These are phyloP conservation scores for Aleiodes sp. DNA, from an alignment of 1,140 invertebrate species.

Conservation along the genomic window DNA sequence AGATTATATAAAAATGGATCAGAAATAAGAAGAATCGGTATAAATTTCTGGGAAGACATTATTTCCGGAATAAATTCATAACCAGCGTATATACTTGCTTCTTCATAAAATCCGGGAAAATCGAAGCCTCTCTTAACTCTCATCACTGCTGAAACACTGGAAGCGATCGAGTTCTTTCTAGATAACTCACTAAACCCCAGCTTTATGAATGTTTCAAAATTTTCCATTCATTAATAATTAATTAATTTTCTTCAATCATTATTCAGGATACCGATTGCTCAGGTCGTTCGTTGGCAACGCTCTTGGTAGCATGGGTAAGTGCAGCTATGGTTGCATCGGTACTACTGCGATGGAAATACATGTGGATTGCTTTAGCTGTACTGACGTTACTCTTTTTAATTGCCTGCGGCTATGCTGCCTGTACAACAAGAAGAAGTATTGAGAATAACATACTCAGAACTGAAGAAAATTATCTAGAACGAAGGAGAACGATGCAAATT, in stretches of 20 bases:
- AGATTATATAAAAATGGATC: too few species aligned
- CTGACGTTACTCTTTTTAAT: slow-evolving; percentile 52
- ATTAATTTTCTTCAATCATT: slow-evolving; percentile 4
- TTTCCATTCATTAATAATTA: not conserved
- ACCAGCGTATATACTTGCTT: too few species aligned
- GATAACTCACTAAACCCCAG: too few species aligned
- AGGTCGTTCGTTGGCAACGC: slow-evolving; percentile 48
- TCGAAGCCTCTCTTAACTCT: too few species aligned
- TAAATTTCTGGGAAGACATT: too few species aligned
- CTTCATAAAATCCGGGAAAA: too few species aligned
- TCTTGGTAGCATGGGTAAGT: slow-evolving; percentile 51
- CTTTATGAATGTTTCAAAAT: too few species aligned
- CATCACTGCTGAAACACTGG: too few species aligned
- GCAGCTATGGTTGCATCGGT: slow-evolving; percentile 50
- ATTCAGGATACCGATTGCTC: slow-evolving; percentile 44
- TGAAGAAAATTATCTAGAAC: slow-evolving; percentile 20
- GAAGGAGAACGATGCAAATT: slow-evolving; percentile 35
- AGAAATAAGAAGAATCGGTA: too few species aligned
- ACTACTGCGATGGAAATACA: slow-evolving; percentile 52
- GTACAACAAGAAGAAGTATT: slow-evolving; percentile 38
- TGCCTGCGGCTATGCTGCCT: slow-evolving; percentile 49
- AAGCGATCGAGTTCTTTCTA: too few species aligned
- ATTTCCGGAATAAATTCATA: too few species aligned
- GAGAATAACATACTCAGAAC: slow-evolving; percentile 19
- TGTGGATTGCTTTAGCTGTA: slow-evolving; percentile 52